Evolutionary conservation across 2,888 invertebrate genomes (phyloP).

Genomic region (Anoplius nigerrimus): DNA sequence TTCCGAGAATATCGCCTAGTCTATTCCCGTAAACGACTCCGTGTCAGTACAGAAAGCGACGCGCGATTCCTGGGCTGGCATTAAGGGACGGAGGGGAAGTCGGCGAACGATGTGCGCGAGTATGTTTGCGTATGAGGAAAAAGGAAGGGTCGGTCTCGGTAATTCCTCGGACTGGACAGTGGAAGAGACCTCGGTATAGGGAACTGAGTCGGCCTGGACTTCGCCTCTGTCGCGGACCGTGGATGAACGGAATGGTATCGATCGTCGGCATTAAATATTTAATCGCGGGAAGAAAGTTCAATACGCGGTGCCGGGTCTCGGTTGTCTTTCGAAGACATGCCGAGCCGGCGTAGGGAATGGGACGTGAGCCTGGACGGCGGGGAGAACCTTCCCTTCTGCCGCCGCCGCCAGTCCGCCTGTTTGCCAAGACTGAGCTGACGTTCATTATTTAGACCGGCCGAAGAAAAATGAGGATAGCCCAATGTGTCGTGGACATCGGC

Average conservation of each 20-base stretch:
- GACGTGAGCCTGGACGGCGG: conserved; percentile 42
- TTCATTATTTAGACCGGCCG: conserved; percentile 54
- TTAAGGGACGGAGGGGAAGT: conserved; percentile 47
- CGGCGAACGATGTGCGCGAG: conserved; percentile 53
- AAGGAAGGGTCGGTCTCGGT: conserved; percentile 41
- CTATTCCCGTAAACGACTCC: too few species aligned
- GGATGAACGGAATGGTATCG: conserved; percentile 57
- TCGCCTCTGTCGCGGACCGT: conserved; percentile 41
- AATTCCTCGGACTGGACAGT: conserved; percentile 52
- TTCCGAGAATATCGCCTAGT: too few species aligned
- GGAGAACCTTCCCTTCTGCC: conserved; percentile 50
- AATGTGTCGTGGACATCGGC: conserved; percentile 34
- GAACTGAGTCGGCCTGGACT: conserved; percentile 39
- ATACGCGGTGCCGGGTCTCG: conserved; percentile 58
- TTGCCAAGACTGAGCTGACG: conserved; percentile 45
- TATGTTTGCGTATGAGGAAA: conserved; percentile 52
- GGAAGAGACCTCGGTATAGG: conserved; percentile 53
- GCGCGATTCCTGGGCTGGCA: conserved; percentile 6
- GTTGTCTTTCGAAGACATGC: conserved; percentile 58
- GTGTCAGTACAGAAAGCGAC: too few species aligned
- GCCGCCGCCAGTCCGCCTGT: conserved; percentile 37
- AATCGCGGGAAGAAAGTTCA: conserved; percentile 69
- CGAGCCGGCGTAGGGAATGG: conserved; percentile 42
- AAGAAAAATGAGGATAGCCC: conserved; percentile 52
- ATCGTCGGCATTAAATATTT: conserved; percentile 66